Evolutionary conservation across 1,140 invertebrate genomes (phyloP).

Genomic region (Sinonovacula constricta): DNA sequence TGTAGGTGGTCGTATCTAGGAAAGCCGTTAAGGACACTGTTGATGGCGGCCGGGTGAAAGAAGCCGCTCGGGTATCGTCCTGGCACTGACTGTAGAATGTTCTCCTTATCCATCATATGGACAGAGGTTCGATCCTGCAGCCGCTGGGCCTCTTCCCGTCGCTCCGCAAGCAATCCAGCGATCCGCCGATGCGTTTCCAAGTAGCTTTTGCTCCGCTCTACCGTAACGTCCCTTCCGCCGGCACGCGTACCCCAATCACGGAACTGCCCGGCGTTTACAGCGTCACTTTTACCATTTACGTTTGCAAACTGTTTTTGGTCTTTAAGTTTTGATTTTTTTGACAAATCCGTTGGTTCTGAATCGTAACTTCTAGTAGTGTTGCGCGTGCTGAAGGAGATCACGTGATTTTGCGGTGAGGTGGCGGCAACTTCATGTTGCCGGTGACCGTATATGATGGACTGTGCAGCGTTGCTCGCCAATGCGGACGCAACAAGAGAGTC

Average conservation of each 20-base stretch:
- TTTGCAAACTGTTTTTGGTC: constrained; percentile 35
- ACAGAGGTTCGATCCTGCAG: background rate
- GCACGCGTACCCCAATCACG: constrained; percentile 30
- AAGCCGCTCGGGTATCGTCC: constrained; percentile 21
- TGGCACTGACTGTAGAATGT: constrained; percentile 36
- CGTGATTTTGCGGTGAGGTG: constrained; percentile 2
- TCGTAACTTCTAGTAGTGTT: constrained; percentile 19
- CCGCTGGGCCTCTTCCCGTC: background rate
- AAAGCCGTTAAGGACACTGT: constrained; percentile 10
- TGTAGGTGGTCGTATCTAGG: constrained; percentile 31
- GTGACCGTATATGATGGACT: constrained; percentile 43
- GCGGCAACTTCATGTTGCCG: background rate
- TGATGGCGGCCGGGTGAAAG: constrained; percentile 11
- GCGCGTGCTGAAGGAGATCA: constrained; percentile 10
- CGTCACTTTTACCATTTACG: constrained; percentile 17
- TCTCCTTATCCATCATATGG: constrained; percentile 41
- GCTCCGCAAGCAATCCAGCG: constrained; percentile 33
- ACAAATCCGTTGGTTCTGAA: constrained; percentile 38
- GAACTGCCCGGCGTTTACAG: constrained; percentile 5
- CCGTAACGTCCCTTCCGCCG: constrained; percentile 23
- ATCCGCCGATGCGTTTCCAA: constrained; percentile 34
- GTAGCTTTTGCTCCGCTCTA: constrained; percentile 32
- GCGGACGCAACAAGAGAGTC: constrained; percentile 46
- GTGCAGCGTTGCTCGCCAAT: constrained; percentile 42
- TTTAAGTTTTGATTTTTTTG: constrained; percentile 31